A percentile compares a stretch with the other conserved stretches of the same genome.
phyloP scores from a whole-genome alignment of 2,888 invertebrate genomes.

The Halocaridina rubra region DNA sequence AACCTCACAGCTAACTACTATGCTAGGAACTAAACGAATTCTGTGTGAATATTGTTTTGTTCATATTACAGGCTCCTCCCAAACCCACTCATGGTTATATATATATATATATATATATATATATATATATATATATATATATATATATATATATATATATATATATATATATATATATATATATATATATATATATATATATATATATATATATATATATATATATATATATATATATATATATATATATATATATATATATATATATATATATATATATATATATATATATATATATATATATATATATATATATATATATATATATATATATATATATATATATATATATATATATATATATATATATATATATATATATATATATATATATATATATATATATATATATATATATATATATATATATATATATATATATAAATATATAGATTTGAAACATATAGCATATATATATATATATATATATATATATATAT shows the following conservation, averaged over 20 bases:
- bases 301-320: background rate
- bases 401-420: background rate
- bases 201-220: background rate
- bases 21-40: no score
- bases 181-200: slow-evolving; percentile 4
- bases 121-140: slow-evolving; percentile 1
- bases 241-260: background rate
- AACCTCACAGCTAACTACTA: no score
- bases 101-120: background rate
- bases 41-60: no score
- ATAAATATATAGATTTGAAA: background rate
- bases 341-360: background rate
- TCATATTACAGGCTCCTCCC: no score
- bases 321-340: slow-evolving; percentile 1
- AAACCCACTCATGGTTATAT: no score
- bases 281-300: background rate
- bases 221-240: slow-evolving; percentile 3
- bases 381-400: slow-evolving; percentile 1
- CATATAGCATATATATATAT: background rate
- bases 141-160: background rate
- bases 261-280: slow-evolving; percentile 1
- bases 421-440: slow-evolving; percentile 1
- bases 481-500: background rate
- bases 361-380: slow-evolving; percentile 6
- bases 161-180: background rate